These are phyloP conservation scores for Vidua macroura DNA, from an alignment of 2,113 vertebrate genomes.

Conservation along the genomic window DNA sequence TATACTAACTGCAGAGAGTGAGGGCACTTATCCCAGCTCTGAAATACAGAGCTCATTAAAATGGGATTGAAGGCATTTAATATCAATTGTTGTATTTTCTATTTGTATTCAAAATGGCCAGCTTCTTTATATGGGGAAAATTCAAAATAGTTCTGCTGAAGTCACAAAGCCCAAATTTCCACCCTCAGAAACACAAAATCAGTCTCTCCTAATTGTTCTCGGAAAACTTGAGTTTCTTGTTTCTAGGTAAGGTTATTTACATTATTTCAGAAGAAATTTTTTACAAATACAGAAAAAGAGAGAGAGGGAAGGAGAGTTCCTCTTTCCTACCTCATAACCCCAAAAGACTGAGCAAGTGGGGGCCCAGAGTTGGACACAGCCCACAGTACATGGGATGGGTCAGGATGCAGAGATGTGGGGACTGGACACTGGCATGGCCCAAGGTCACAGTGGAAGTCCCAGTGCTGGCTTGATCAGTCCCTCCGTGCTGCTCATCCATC, in stretches of 20 bases:
- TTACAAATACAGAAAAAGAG: neutral
- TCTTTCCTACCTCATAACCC: neutral
- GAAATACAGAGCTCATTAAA: neutral
- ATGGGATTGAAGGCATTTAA: neutral
- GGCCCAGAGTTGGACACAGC: fast-evolving
- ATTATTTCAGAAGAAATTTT: neutral
- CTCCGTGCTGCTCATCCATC: neutral
- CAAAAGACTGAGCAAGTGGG: neutral
- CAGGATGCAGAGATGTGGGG: neutral
- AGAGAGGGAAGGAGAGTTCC: neutral
- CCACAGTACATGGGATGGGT: neutral
- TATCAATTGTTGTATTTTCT: neutral
- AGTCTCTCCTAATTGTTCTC: neutral
- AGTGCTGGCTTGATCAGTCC: neutral
- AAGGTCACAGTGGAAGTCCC: fast-evolving
- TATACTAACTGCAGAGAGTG: neutral
- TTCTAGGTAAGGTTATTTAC: neutral
- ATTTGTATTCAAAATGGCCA: neutral
- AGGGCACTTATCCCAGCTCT: neutral
- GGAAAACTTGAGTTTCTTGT: neutral
- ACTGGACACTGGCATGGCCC: neutral
- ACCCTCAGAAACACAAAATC: neutral
- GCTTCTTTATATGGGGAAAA: neutral
- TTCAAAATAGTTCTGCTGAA: neutral
- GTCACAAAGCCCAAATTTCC: neutral